Percentiles rank a stretch among this genome's conserved stretches.
Conservation (phyloP, 2,888 invertebrate species). For the Coremacera marginata region DNA sequence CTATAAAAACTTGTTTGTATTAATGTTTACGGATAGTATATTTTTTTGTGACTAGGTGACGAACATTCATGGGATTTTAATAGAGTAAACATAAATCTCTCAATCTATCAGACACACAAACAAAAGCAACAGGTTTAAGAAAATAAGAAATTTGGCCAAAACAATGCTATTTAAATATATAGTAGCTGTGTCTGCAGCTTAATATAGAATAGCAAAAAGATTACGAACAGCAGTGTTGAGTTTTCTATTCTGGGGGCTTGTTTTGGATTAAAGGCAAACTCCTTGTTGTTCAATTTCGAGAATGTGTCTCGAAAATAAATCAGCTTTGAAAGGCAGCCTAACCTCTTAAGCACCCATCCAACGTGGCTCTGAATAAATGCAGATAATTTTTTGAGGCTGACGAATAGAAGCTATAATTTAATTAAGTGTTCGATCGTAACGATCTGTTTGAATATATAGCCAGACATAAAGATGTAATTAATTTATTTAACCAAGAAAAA, state of each 20-base stretch:
- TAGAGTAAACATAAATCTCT: not conserved
- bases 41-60: conserved; percentile 13
- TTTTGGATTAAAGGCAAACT: no score
- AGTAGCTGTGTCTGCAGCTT: no score
- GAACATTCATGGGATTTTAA: conserved; percentile 29
- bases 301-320: no score
- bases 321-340: no score
- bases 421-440: conserved; percentile 16
- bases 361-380: no score
- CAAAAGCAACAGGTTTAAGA: not conserved
- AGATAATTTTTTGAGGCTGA: not conserved
- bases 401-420: conserved; percentile 6
- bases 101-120: not conserved
- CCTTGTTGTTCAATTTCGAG: no score
- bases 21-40: not conserved
- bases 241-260: no score
- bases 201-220: no score
- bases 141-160: not conserved
- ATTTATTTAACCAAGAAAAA: not conserved
- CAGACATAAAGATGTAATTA: conserved; percentile 3
- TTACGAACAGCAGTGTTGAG: no score
- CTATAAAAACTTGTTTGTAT: not conserved
- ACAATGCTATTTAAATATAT: no score
- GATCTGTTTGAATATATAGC: conserved; percentile 5
- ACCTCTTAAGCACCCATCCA: no score